Conservation (phyloP, 1,140 invertebrate genomes). For the Drosophila rufa region DNA sequence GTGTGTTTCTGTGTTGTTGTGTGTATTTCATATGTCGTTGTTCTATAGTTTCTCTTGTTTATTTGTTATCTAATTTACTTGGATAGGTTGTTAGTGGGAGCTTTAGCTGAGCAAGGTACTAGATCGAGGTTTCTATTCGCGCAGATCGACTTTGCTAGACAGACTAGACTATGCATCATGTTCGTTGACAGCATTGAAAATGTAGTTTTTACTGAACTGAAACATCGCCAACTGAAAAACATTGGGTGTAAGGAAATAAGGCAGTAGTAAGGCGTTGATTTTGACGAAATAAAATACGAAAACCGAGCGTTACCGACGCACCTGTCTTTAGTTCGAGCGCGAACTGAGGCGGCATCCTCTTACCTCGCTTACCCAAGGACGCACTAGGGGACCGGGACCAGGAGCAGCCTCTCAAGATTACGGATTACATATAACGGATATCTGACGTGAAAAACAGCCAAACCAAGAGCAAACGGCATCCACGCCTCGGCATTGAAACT, state of each 20-base stretch:
- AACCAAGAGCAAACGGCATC: constrained; percentile 19
- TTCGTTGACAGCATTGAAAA: too few relatives aligned
- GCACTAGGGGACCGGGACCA: not conserved
- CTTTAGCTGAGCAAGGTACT: constrained; percentile 28
- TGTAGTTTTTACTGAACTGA: constrained; percentile 21
- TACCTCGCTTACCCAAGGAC: constrained; percentile 25
- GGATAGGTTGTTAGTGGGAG: constrained; percentile 6
- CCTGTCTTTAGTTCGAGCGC: not conserved
- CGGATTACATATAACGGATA: not conserved
- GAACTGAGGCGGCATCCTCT: constrained; percentile 9
- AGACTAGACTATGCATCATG: constrained; percentile 8
- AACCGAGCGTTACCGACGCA: constrained; percentile 16
- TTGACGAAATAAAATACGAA: constrained; percentile 36
- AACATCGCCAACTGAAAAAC: constrained; percentile 25
- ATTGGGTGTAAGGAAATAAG: constrained; percentile 8
- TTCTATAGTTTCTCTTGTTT: constrained; percentile 22
- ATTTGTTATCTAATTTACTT: constrained; percentile 27
- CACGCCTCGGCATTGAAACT: constrained; percentile 20
- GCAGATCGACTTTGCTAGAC: constrained; percentile 26
- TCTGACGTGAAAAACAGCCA: constrained; percentile 19
- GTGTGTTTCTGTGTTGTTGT: constrained; percentile 13
- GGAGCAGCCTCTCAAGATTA: not conserved
- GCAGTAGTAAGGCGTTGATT: constrained; percentile 12
- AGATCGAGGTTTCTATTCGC: constrained; percentile 26
- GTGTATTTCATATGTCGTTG: constrained; percentile 20